phyloP scores from a whole-genome alignment of 1,140 invertebrate genomes.

The Anadara kagoshimensis region DNA sequence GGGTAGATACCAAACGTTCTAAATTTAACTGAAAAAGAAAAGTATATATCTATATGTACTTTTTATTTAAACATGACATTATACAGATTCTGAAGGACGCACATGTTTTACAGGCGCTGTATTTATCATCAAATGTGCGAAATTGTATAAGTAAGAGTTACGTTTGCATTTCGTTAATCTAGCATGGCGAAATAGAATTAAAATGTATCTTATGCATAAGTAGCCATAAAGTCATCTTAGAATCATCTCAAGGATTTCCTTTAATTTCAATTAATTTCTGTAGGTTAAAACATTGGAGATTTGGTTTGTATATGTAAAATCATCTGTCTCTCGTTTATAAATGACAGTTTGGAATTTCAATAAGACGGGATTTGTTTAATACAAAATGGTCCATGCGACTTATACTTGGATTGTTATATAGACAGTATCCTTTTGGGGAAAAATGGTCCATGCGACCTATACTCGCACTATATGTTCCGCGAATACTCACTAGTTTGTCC shows the following conservation, averaged over 20 bases:
- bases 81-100: neutral
- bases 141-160: neutral
- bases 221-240: too few relatives aligned
- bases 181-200: too few relatives aligned
- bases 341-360: neutral
- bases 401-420: neutral
- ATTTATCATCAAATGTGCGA: neutral
- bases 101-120: neutral
- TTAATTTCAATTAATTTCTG: too few relatives aligned
- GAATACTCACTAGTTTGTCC: constrained; percentile 52
- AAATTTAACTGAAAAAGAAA: constrained; percentile 42
- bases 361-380: neutral
- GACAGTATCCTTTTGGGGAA: neutral
- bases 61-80: neutral
- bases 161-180: neutral
- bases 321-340: neutral
- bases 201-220: too few relatives aligned
- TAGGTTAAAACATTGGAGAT: too few relatives aligned
- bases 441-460: neutral
- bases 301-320: neutral
- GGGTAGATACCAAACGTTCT: constrained; percentile 42
- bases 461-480: neutral
- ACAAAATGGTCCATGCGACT: neutral
- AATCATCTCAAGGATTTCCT: too few relatives aligned
- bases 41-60: neutral